Evolutionary conservation across 2,113 vertebrate genomes (phyloP), one percentile per base, ranked within the genome.

Genomic region (Callionymus lyra): DNA sequence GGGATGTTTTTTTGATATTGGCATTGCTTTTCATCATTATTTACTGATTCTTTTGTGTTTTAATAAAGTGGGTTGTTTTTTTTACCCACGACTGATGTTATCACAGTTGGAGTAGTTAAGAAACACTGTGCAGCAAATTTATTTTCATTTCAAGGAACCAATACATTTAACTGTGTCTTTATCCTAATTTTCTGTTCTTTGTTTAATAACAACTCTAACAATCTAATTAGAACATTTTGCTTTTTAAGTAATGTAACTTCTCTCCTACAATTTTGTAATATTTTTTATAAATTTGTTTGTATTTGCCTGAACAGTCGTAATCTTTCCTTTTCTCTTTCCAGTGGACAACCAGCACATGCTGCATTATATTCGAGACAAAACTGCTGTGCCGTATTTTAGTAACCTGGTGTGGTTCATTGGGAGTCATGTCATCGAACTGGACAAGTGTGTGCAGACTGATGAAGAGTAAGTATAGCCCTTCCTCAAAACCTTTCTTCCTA

Each of bases 271-370:
- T 21, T 21, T 41, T 17, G 8, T n/a, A 12, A 6, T 33, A 4
- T 8, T 17, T 19, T 45, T 14, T n/a, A 1, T 16, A 2, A 34
- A 4, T 17, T 12, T 2, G 16, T 12, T 11, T 35, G 21, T 27
- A 4, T 27, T 27, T 27, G 21, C 5, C 8, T 3, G 36, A 41
- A 53, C 41, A 46, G 61, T 60, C 27, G 43, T 44, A 66, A 16
- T 49, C 10, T 17, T 17, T 44, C 38, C 34, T 40, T 37, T 38
- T 0, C 5, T 45, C 35, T 53, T 27, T 54, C 37, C 74, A 99
- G 95, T 99, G 92, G 90, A 98, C 79, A 99, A 98, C 88, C 92
- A 97, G 71, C 91, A 92, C 58, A 99, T 99, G 95, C 83, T 98
- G 63, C 95, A 99, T 80, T 98, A 97, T 68, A 97, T 99, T 65